phyloP scores from a whole-genome alignment of 2,888 invertebrate genomes.

The Clitarchus hookeri region DNA sequence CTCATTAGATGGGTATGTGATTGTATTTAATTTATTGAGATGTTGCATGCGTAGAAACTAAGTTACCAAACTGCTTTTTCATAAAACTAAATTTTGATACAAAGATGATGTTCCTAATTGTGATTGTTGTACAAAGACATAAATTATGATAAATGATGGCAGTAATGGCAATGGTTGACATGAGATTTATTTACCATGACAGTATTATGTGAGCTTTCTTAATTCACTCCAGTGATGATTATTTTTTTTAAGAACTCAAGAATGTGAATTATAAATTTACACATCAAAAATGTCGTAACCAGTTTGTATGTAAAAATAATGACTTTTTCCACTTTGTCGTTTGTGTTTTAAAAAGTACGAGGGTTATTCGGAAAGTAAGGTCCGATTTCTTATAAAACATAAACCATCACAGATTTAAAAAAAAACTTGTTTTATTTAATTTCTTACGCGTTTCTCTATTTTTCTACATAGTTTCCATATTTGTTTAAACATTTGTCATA shows the following conservation, averaged over 20 bases:
- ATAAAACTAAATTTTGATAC: not conserved
- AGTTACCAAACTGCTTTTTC: not conserved
- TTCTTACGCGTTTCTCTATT: too few species aligned
- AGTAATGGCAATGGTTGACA: not conserved
- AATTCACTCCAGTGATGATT: not conserved
- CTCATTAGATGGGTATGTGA: not conserved
- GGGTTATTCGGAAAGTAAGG: too few species aligned
- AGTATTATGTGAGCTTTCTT: not conserved
- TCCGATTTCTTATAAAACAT: too few species aligned
- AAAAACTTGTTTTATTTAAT: too few species aligned
- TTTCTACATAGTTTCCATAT: too few species aligned
- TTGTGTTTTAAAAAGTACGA: too few species aligned
- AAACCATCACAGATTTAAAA: too few species aligned
- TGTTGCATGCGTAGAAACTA: not conserved
- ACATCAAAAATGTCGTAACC: too few species aligned
- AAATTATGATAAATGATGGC: not conserved
- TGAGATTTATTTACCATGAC: not conserved
- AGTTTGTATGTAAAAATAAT: too few species aligned
- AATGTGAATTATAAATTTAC: too few species aligned
- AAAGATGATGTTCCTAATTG: not conserved
- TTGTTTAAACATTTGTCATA: too few species aligned
- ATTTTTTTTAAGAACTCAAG: not conserved
- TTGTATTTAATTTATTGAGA: not conserved
- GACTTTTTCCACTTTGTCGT: too few species aligned
- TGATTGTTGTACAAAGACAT: conserved; percentile 5